Evolutionary conservation across 2,113 vertebrate genomes (phyloP).

Genomic region (Zosterops hypoxanthus): DNA sequence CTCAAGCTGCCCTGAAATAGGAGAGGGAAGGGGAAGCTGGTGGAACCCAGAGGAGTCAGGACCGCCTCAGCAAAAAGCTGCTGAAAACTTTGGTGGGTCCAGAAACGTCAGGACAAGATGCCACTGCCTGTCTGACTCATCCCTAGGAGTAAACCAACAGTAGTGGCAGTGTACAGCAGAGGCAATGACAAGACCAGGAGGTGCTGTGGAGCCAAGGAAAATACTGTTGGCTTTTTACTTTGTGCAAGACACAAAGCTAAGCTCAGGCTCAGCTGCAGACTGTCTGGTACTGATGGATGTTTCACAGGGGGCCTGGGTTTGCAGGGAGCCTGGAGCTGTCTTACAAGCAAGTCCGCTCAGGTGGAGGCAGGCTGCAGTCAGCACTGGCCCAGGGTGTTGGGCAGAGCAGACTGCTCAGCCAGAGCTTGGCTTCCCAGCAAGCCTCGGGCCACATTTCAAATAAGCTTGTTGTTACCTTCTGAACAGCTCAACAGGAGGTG

Average conservation of each 20-base stretch:
- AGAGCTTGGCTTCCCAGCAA: not conserved
- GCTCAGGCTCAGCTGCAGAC: not conserved
- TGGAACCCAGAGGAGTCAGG: not conserved
- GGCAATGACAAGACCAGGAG: not conserved
- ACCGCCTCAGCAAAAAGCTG: not conserved
- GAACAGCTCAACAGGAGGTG: not conserved
- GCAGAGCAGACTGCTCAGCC: not conserved
- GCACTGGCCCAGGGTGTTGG: not conserved
- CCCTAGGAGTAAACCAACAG: not conserved
- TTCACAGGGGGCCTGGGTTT: not conserved
- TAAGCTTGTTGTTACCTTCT: not conserved
- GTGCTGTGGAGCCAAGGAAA: not conserved
- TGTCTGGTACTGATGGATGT: not conserved
- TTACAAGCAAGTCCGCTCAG: not conserved
- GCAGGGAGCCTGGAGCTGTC: not conserved
- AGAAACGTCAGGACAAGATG: not conserved
- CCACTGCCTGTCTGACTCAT: not conserved
- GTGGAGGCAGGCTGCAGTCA: not conserved
- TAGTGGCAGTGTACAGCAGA: not conserved
- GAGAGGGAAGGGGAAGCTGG: not conserved
- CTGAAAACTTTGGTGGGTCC: not conserved
- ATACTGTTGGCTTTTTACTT: not conserved
- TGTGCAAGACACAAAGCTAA: not conserved
- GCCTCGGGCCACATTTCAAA: not conserved
- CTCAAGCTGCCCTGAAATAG: not conserved